These are phyloP conservation scores for Styela clava DNA, from an alignment of 23 tunicate species.

Conservation along the genomic window DNA sequence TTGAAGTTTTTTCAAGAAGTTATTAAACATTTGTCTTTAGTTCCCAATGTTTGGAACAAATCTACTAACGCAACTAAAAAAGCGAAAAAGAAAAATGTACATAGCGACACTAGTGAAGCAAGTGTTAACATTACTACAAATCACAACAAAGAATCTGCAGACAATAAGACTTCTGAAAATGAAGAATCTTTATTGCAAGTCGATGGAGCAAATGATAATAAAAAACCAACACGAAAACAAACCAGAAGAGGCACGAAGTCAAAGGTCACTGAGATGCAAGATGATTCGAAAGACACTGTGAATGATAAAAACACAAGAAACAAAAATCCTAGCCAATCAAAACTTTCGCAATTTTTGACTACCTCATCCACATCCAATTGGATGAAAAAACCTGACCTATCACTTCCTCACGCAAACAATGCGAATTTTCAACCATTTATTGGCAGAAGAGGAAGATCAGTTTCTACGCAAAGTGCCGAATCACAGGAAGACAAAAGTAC, in stretches of 20 bases:
- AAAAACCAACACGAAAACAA: neutral
- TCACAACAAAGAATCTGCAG: neutral
- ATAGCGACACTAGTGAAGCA: neutral
- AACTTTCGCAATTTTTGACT: no score
- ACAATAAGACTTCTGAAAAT: neutral
- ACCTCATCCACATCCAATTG: no score
- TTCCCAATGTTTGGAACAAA: neutral
- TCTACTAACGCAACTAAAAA: neutral
- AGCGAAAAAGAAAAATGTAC: neutral
- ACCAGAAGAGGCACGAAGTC: neutral
- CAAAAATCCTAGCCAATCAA: no score
- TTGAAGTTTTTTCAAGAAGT: slow-evolving; percentile 44
- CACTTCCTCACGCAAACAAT: neutral
- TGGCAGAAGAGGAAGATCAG: neutral
- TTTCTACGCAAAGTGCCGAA: neutral
- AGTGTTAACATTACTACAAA: neutral
- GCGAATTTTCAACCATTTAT: neutral
- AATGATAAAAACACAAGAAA: no score
- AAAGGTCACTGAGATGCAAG: no score
- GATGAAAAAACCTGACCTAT: neutral
- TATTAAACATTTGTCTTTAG: slow-evolving; percentile 21
- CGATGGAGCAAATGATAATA: slow-evolving; percentile 30
- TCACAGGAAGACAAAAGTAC: neutral
- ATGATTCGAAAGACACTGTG: no score
- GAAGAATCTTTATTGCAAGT: slow-evolving; percentile 19